Percentiles rank a stretch among this genome's conserved stretches.
phyloP scores from a whole-genome alignment of 2,797 vertebrate genomes.

The Sebastes hopkinsi region DNA sequence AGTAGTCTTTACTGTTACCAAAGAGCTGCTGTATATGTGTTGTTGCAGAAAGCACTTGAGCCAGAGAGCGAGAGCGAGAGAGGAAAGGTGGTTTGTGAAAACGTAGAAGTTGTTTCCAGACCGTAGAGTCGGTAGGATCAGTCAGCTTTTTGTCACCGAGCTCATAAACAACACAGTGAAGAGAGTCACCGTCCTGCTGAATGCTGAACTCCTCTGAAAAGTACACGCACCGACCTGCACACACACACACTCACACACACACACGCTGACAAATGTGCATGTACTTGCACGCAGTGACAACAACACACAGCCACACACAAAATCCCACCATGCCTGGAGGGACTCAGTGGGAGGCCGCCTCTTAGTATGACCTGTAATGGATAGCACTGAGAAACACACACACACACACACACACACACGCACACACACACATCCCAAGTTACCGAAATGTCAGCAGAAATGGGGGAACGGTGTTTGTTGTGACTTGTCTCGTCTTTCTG shows the following conservation, averaged over 20 bases:
- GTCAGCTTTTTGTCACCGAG: slow-evolving; percentile 10
- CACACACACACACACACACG: neutral
- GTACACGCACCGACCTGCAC: neutral
- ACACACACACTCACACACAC: slow-evolving; percentile 6
- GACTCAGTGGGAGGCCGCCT: slow-evolving; percentile 48
- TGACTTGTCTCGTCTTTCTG: slow-evolving; percentile 61
- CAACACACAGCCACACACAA: slow-evolving; percentile 25
- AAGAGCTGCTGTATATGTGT: neutral
- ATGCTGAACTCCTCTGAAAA: slow-evolving; percentile 35
- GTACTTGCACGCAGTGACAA: neutral
- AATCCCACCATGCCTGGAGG: slow-evolving; percentile 50
- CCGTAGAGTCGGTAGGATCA: neutral
- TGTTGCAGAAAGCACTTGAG: neutral
- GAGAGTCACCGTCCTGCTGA: slow-evolving; percentile 11
- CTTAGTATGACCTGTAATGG: slow-evolving; percentile 64
- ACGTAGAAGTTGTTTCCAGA: slow-evolving; percentile 22
- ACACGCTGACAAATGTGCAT: neutral
- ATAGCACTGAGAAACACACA: slow-evolving; percentile 49
- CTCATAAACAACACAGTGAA: slow-evolving; percentile 20
- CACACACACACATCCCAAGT: slow-evolving; percentile 26
- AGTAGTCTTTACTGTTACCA: neutral
- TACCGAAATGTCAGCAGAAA: slow-evolving; percentile 46
- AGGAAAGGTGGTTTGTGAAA: neutral
- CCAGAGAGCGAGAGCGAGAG: neutral
- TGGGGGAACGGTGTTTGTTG: slow-evolving; percentile 56